Evolutionary conservation across 2,113 vertebrate species (phyloP), one percentile per base, ranked within the genome.

Genomic region (Calidris pygmaea): DNA sequence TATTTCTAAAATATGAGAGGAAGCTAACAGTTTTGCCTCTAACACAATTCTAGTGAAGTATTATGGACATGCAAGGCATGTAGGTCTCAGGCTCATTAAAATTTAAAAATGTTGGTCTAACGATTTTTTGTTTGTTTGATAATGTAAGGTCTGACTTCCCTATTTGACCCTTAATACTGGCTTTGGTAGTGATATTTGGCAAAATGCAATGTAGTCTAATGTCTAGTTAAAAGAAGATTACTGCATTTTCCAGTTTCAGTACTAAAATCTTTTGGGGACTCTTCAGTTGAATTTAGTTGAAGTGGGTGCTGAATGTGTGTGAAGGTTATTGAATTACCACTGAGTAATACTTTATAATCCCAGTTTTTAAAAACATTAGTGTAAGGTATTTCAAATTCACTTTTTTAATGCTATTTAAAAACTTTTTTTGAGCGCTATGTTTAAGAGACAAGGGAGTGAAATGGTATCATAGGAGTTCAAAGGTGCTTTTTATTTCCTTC

Each of bases 391-490:
- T 93, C 27, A 83, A 70, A n/a, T 30, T 89, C 6, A 48, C 15
- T 45, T 88, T 65, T 65, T 71, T 50, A 93, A 27, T 37, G 12
- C 6, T 59, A 29, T 45, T 71, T 76, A 21, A n/a, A 70, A 55
- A 39, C 5, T 17, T 30, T 9, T 43, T 43, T 56, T 21, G n/a
- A 85, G 30, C 0, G 0, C 6, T 65, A 12, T n/a, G 27, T 10
- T 74, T 85, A 66, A 81, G 32, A 78, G 43, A 68, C 18, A 72
- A 72, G 35, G 62, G 48, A 76, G 48, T n/a, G 18, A 85, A 79
- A 43, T 26, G 6, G 7, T 59, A 78, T 50, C 43, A 63, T 45
- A 74, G 32, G 27, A 30, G 12, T 87, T 92, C 32, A 56, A 23
- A 43, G 12, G 75, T 81, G 26, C 14, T 89, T 91, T 75, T 75